Base-by-base conservation (phyloP, 2,797 vertebrate genomes). In the Liasis olivaceus region DNA sequence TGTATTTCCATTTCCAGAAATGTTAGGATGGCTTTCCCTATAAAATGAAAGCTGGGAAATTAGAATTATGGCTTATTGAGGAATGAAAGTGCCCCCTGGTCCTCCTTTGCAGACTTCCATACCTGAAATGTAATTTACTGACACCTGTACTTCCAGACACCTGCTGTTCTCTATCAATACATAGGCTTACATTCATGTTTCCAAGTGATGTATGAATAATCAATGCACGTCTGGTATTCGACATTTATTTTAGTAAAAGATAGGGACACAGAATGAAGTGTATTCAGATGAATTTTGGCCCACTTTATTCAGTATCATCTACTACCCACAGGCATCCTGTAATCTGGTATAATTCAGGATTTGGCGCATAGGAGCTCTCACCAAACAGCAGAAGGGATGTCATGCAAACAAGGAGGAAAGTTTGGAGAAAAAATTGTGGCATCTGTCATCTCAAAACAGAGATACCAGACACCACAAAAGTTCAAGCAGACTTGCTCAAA, bases 121-220 rank as follows among this genome's bases (percentile, higher is more conserved):
- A 7, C 6, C 51, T 54, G 51, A 54, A 54, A 54, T 54, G 8
- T 54, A 54, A 54, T 54, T 54, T 54, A 54, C 51, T 54, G 51
- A 54, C 51, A 54, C 0, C 93, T 85, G 15, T 56, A 0, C 89
- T 96, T 93, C 91, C 93, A 96, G 91, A 94, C 94, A 95, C 95
- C 95, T 91, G 93, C 95, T 93, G 26, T 92, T 88, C 5, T 0
- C 0, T 90, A 54, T 54, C 95, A 92, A 63, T 56, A 63, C 1
- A 47, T 66, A 56, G 28, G 4, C 22, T 56, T 36, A 24, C 28
- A 15, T 86, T 66, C 20, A 58, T 66, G 1, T 4, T 12, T 72
- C 51, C 20, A 56, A 14, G 51, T 36, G 47, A 20, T 51, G 12
- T 20, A 62, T 47, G 0, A 11, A 88, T 63, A 89, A 90, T 91